Conservation (phyloP, 2,888 invertebrate species). For the Drosophila bunnanda region DNA sequence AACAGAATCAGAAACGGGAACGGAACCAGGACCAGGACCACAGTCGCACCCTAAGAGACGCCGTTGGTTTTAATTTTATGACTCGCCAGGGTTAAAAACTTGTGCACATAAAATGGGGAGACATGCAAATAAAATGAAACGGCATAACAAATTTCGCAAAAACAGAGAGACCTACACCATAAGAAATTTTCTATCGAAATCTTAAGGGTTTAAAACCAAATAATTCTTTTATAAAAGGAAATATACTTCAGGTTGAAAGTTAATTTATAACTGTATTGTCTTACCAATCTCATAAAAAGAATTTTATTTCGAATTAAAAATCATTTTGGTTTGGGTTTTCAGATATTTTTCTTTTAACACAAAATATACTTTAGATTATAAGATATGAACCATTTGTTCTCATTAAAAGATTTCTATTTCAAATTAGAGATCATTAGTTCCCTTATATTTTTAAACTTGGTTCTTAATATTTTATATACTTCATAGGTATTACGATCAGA, state of each 20-base stretch:
- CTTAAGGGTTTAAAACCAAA: neutral
- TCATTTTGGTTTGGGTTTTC: too few species aligned
- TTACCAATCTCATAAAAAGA: neutral
- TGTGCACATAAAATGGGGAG: slow-evolving; percentile 58
- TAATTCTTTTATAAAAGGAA: neutral
- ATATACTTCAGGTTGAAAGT: neutral
- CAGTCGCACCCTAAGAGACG: slow-evolving; percentile 60
- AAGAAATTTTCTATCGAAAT: neutral
- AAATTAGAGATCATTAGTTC: neutral
- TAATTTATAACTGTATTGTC: neutral
- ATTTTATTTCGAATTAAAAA: neutral
- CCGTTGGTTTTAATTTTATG: slow-evolving; percentile 75
- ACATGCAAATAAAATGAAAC: slow-evolving; percentile 63
- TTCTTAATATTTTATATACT: neutral
- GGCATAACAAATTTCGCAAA: slow-evolving; percentile 48
- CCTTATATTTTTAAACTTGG: neutral
- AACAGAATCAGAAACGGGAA: slow-evolving; percentile 14
- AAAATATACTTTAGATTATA: neutral
- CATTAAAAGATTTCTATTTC: neutral
- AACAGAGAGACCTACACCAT: slow-evolving; percentile 13
- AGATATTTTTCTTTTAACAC: neutral
- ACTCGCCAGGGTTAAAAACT: slow-evolving; percentile 70
- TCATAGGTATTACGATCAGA: neutral
- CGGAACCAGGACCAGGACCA: slow-evolving; percentile 32
- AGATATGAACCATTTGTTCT: neutral